These are phyloP conservation scores for Poicephalus meyeri DNA, from an alignment of 2,113 vertebrate species.

Conservation along the genomic window DNA sequence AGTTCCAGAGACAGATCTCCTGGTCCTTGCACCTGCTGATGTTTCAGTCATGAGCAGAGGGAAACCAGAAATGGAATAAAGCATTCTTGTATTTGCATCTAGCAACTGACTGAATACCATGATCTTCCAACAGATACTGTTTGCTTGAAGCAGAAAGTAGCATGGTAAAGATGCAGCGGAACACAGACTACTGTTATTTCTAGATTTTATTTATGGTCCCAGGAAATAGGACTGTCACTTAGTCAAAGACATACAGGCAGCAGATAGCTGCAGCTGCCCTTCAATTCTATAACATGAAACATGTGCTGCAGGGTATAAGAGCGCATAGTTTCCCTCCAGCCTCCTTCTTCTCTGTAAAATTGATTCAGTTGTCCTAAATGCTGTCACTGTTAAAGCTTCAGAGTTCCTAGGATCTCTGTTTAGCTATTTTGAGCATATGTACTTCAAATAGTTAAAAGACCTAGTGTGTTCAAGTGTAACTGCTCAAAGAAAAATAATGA, in stretches of 20 bases:
- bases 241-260: neutral
- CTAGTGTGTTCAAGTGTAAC: neutral
- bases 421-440: neutral
- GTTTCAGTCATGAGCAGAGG: neutral
- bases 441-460: neutral
- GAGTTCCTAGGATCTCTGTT: neutral
- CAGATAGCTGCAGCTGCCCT: neutral
- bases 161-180: neutral
- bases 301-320: neutral
- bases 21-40: neutral
- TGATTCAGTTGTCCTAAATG: neutral
- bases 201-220: neutral
- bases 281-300: neutral
- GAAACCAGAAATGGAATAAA: neutral
- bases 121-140: neutral
- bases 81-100: neutral
- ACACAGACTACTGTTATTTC: neutral
- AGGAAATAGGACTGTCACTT: neutral
- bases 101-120: neutral
- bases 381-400: neutral
- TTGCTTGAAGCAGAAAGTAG: neutral
- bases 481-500: neutral
- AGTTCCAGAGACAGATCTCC: neutral
- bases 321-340: neutral
- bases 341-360: neutral